phyloP scores from a whole-genome alignment of 2,113 vertebrate genomes.

The Oreochromis aureus region DNA sequence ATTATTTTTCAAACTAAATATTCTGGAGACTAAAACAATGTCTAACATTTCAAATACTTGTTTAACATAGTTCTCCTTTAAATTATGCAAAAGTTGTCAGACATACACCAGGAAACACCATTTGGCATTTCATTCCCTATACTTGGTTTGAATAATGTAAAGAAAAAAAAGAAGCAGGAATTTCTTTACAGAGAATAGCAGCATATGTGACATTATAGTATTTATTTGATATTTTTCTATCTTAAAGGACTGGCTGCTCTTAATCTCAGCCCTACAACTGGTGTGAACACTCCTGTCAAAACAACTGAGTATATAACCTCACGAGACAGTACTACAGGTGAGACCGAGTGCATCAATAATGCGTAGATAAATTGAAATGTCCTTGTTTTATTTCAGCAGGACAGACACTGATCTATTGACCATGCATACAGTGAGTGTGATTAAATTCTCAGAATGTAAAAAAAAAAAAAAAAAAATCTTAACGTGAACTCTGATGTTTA shows the following conservation, averaged over 20 bases:
- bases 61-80: no score
- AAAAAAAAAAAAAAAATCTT: background rate
- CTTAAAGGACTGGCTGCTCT: background rate
- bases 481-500: background rate
- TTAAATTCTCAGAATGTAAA: fast-evolving
- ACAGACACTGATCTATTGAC: no score
- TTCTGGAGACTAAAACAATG: background rate
- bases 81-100: no score
- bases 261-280: background rate
- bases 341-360: background rate
- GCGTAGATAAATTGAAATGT: background rate
- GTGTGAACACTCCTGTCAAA: background rate
- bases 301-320: background rate
- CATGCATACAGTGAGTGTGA: background rate
- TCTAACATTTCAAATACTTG: background rate
- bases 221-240: background rate
- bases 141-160: background rate
- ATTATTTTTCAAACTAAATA: background rate
- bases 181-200: background rate
- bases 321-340: background rate
- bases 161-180: background rate
- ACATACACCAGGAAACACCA: no score
- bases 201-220: background rate
- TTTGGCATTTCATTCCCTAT: fast-evolving
- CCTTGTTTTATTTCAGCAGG: background rate